phyloP scores from a whole-genome alignment of 2,888 invertebrate genomes.

The Epiperipatus broadwayi region DNA sequence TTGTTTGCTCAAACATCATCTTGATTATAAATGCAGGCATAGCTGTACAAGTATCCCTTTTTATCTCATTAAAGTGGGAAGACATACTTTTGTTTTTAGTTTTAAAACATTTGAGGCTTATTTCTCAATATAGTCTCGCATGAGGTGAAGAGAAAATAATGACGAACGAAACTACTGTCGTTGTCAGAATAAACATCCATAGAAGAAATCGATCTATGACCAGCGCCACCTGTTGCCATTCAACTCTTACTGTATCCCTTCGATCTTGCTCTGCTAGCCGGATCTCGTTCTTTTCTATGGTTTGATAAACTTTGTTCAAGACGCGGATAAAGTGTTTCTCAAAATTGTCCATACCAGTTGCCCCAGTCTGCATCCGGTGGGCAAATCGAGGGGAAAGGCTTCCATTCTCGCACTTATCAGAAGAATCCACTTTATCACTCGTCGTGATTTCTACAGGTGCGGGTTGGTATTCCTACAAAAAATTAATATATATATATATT shows the following conservation, averaged over 20 bases:
- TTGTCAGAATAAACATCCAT: slow-evolving; percentile 32
- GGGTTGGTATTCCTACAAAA: slow-evolving; percentile 19
- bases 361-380: too few relatives aligned
- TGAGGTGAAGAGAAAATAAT: slow-evolving; percentile 29
- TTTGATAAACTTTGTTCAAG: slow-evolving; percentile 46
- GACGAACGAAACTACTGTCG: slow-evolving; percentile 31
- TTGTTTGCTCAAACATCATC: too few relatives aligned
- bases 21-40: too few relatives aligned
- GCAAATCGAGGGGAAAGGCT: slow-evolving; percentile 21
- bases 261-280: slow-evolving; percentile 57
- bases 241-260: slow-evolving; percentile 54
- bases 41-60: too few relatives aligned
- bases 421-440: slow-evolving; percentile 15
- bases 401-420: slow-evolving; percentile 21
- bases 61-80: too few relatives aligned
- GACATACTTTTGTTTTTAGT: too few relatives aligned
- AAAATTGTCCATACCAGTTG: slow-evolving; percentile 31
- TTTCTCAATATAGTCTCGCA: slow-evolving; percentile 22
- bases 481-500: too few relatives aligned
- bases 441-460: slow-evolving; percentile 15
- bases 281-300: slow-evolving; percentile 58
- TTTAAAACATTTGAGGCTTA: too few relatives aligned
- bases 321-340: slow-evolving; percentile 45
- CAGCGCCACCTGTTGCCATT: slow-evolving; percentile 63
- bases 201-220: slow-evolving; percentile 47